Conservation (phyloP, 2,113 vertebrate species). For the Sinocyclocheilus anophthalmus region DNA sequence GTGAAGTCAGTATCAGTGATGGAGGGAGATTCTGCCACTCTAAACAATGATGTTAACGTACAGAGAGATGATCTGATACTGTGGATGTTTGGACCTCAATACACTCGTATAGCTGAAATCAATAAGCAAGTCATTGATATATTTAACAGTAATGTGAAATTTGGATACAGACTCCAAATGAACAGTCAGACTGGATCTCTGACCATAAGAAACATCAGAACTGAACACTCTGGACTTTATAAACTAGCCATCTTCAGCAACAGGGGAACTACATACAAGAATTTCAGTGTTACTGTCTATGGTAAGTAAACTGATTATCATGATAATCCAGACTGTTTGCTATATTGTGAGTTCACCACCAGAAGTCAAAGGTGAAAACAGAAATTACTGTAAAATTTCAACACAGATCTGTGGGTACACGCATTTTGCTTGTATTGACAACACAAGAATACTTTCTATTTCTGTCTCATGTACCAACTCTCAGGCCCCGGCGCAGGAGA, state of each 20-base stretch:
- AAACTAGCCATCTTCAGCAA: neutral
- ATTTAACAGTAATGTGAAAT: neutral
- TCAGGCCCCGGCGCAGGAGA: too few relatives aligned
- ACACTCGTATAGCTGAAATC: slow-evolving; percentile 1
- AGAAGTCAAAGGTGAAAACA: too few relatives aligned
- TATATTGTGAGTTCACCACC: neutral
- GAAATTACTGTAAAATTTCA: too few relatives aligned
- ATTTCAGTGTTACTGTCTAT: neutral
- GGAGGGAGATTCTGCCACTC: neutral
- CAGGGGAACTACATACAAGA: neutral
- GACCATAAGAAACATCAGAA: slow-evolving; percentile 31
- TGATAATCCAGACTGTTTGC: neutral
- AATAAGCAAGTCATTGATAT: neutral
- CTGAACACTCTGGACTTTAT: slow-evolving; percentile 7
- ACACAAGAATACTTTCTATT: too few relatives aligned
- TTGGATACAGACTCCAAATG: slow-evolving; percentile 1
- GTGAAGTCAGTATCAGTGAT: slow-evolving; percentile 3
- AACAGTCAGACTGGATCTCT: slow-evolving; percentile 28
- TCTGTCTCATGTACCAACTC: too few relatives aligned
- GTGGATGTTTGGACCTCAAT: slow-evolving; percentile 6
- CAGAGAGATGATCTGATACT: neutral
- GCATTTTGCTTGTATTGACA: too few relatives aligned
- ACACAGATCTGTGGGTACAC: too few relatives aligned
- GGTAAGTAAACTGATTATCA: neutral
- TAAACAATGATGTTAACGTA: neutral